Percentiles rank a stretch among this genome's conserved stretches.
Evolutionary conservation across 2,888 invertebrate genomes (phyloP).

Genomic region (Erebia aethiops): DNA sequence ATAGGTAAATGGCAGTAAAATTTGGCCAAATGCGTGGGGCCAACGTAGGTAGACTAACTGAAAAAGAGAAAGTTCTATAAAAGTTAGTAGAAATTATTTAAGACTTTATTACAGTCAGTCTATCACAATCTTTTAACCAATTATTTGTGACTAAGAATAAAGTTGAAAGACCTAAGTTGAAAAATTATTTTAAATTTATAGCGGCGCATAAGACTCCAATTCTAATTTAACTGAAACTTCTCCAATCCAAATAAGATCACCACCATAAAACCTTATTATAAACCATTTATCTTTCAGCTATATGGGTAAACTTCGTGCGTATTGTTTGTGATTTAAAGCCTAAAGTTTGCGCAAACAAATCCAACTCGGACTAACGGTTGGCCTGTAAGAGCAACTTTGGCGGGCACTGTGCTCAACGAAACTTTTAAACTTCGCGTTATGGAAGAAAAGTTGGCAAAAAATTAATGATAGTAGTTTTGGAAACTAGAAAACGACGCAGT

Average conservation of each 20-base stretch:
- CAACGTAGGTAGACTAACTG: no score
- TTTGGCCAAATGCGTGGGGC: no score
- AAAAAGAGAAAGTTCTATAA: no score
- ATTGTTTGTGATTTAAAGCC: constrained; percentile 22
- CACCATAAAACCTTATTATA: not conserved
- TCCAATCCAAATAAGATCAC: not conserved
- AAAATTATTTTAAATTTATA: no score
- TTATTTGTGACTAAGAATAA: no score
- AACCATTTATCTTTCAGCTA: not conserved
- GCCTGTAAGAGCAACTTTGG: constrained; percentile 4
- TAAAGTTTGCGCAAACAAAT: constrained; percentile 20
- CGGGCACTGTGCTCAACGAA: constrained; percentile 13
- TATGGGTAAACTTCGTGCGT: not conserved
- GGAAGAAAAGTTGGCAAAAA: constrained; percentile 25
- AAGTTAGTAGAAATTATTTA: no score
- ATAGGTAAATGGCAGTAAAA: no score
- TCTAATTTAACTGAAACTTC: no score
- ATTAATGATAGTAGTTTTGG: constrained; percentile 28
- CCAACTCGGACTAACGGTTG: constrained; percentile 18
- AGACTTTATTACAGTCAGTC: no score
- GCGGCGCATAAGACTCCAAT: no score
- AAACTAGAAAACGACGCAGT: not conserved
- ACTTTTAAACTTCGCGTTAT: constrained; percentile 16
- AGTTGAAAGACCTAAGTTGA: no score
- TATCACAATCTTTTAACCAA: no score